Base-by-base conservation (phyloP, 2,888 invertebrate genomes). In the Cataglyphis albicans region DNA sequence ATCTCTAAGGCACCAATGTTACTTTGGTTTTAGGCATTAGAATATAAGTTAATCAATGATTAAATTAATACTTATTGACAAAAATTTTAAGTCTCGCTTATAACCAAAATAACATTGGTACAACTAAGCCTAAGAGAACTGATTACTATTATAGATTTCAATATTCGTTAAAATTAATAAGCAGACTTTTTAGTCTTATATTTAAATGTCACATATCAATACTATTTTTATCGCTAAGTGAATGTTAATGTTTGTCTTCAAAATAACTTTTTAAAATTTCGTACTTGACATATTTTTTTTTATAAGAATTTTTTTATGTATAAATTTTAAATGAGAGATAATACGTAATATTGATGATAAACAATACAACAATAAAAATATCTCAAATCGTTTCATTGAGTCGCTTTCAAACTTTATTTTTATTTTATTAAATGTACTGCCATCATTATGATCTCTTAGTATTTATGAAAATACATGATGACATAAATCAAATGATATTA, bases 401-500 rank as follows among this genome's bases (percentile, higher is more conserved):
- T 25, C 7, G 7, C n/a, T 38, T 80, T 21, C 15, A 32, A 63
- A 64, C 21, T 38, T n/a, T 3, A 74, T 52, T 75, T 63, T 63
- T 12, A 64, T 74, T 73, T 38, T 9, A 74, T 72, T 81, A 81
- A 81, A 35, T 15, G 29, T 64, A 75, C 52, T 81, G 55, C 74
- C 75, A 64, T 3, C 29, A 25, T 70, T 81, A 4, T 75, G 74
- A 81, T 81, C 81, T 81, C 41, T 6, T 63, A 74, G 7, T 52
- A 74, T 75, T 81, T 81, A 64, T 35, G 41, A 55, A 75, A 38
- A 38, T 5, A 52, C 32, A 35, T 61, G 18, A 52, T 74, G 44
- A 80, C 41, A 80, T 68, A 41, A 29, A 76, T 80, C 32, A 59
- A 32, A 59, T 32, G 38, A 48, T 44, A 78, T 21, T 67, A 55